Conservation (phyloP, 2,797 vertebrate species). For the Pantherophis vulpinus region DNA sequence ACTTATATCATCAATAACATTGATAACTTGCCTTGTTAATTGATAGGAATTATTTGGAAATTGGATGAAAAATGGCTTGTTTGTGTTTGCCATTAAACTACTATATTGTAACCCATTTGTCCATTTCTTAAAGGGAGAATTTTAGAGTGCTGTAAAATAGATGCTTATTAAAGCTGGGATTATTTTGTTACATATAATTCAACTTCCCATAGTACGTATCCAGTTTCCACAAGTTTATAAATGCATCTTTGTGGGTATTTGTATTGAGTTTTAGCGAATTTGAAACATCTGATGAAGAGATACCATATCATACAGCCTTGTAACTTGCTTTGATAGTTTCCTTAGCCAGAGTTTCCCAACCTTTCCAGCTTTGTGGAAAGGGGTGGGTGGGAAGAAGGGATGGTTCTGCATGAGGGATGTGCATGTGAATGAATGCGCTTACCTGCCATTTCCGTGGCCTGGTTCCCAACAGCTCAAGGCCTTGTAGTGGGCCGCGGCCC, state of each 20-base stretch:
- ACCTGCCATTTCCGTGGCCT: neutral
- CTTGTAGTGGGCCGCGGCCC: rapidly evolving
- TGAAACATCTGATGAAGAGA: neutral
- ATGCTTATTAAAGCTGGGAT: neutral
- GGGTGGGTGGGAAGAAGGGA: neutral
- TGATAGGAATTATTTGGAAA: neutral
- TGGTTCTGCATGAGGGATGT: neutral
- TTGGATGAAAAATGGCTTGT: neutral
- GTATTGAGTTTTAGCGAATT: neutral
- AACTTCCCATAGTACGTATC: neutral
- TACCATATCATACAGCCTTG: neutral
- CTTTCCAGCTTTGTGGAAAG: neutral
- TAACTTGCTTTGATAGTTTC: neutral
- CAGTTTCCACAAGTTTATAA: neutral
- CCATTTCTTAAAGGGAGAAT: neutral
- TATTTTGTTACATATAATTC: neutral
- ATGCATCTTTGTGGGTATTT: neutral
- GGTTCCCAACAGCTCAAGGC: neutral
- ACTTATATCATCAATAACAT: neutral
- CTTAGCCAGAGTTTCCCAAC: neutral
- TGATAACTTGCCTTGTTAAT: neutral
- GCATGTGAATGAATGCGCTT: neutral
- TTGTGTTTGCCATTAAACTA: neutral
- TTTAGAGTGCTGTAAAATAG: neutral
- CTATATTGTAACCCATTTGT: neutral